Conservation (phyloP, 2,888 invertebrate species). For the Hypercompe scribonia region DNA sequence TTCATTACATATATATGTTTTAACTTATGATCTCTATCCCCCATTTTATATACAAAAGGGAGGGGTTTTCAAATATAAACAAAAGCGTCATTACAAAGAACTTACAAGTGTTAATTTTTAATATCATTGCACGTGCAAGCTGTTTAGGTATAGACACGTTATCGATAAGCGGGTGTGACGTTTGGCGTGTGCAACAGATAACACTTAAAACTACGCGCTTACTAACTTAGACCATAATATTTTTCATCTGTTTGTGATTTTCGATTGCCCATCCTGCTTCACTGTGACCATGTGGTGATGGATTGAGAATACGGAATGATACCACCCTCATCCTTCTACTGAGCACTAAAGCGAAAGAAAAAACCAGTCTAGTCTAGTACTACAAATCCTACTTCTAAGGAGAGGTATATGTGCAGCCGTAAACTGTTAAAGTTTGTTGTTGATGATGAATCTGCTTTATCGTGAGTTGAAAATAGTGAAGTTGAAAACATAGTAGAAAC, state of each 20-base stretch:
- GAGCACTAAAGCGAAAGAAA: too few species aligned
- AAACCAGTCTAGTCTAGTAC: too few species aligned
- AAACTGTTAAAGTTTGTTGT: too few species aligned
- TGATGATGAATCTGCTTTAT: not conserved
- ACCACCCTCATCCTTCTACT: too few species aligned
- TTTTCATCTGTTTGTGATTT: not conserved
- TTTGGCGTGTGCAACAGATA: slow-evolving; percentile 1
- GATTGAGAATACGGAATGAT: too few species aligned
- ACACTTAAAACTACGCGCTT: not conserved
- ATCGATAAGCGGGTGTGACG: slow-evolving; percentile 1
- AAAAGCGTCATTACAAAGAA: not conserved
- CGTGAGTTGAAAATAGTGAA: not conserved
- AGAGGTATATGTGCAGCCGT: too few species aligned
- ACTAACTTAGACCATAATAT: not conserved
- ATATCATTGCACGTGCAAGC: not conserved
- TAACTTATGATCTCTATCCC: too few species aligned
- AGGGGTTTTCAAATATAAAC: too few species aligned
- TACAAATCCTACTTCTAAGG: too few species aligned
- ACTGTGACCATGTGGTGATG: too few species aligned
- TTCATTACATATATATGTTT: too few species aligned
- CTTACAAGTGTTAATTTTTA: not conserved
- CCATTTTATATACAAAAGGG: too few species aligned
- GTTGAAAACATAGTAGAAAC: not conserved
- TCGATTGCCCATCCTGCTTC: not conserved
- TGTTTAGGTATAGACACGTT: not conserved